A percentile compares a stretch with the other conserved stretches of the same genome.
Conservation (phyloP, 2,113 vertebrate genomes). For the Pelusios castaneus region DNA sequence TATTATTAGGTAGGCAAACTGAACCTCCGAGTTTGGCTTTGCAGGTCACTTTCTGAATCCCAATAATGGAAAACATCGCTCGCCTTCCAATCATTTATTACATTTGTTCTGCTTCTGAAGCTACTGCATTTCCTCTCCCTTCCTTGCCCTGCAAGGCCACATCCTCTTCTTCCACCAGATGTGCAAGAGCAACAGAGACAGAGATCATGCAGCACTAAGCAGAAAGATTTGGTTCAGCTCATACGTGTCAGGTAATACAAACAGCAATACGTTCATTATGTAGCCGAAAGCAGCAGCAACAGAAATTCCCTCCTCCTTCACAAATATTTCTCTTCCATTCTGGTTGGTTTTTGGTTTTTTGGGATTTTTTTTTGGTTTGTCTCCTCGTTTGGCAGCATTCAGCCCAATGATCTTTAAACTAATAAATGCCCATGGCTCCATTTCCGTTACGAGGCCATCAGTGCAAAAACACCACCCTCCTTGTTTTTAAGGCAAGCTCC, state of each 20-base stretch:
- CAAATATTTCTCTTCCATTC: background rate
- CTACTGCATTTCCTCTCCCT: background rate
- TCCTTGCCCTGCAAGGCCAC: background rate
- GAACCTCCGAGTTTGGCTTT: background rate
- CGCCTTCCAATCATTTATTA: background rate
- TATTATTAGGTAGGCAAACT: slow-evolving; percentile 6
- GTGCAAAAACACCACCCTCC: accelerated
- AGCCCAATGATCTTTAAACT: background rate
- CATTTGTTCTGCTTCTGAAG: background rate
- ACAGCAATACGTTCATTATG: background rate
- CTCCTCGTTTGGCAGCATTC: slow-evolving; percentile 38
- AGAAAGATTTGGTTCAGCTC: background rate
- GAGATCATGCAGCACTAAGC: background rate
- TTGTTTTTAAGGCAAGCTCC: slow-evolving; percentile 45
- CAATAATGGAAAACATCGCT: accelerated
- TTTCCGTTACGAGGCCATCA: background rate
- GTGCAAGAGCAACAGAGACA: background rate
- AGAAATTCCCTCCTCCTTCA: background rate
- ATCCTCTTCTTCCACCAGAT: background rate
- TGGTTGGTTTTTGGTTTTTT: background rate
- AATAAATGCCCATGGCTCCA: slow-evolving; percentile 27
- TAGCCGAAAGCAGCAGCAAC: slow-evolving; percentile 46
- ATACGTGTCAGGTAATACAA: background rate
- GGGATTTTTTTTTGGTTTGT: slow-evolving; percentile 63
- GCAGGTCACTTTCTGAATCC: accelerated